These are phyloP conservation scores for Cervus canadensis DNA, from an alignment of 2,113 vertebrate genomes.

Conservation along the genomic window DNA sequence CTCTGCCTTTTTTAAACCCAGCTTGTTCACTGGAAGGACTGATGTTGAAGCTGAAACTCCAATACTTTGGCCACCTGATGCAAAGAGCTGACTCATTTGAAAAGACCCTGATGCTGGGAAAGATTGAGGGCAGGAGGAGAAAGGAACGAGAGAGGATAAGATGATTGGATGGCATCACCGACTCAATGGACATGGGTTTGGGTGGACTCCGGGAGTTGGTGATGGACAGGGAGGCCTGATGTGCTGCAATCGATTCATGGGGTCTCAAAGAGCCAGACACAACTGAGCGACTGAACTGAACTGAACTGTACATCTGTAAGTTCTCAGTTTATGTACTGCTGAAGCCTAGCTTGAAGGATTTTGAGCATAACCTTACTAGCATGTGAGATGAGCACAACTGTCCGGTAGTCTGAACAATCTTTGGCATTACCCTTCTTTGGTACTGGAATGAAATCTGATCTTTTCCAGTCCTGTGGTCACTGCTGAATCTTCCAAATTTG, in stretches of 20 bases:
- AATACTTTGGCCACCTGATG: background rate
- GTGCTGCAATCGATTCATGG: background rate
- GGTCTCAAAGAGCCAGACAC: background rate
- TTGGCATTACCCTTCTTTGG: background rate
- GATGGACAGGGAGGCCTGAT: background rate
- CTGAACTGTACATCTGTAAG: background rate
- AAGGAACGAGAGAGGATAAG: background rate
- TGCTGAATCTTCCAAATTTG: background rate
- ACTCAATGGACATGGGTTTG: background rate
- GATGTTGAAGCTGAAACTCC: background rate
- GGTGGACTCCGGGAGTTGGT: background rate
- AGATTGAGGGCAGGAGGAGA: background rate
- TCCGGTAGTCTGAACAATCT: background rate
- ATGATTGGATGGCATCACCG: background rate
- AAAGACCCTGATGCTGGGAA: background rate
- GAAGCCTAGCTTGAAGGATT: background rate
- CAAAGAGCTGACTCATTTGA: background rate
- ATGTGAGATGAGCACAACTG: background rate
- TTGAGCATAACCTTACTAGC: background rate
- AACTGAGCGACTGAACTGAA: background rate
- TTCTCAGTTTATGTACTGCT: background rate
- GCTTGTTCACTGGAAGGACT: background rate
- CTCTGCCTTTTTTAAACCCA: background rate
- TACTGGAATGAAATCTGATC: background rate
- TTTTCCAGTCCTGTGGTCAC: background rate